Evolutionary conservation across 2,113 vertebrate genomes (phyloP), one percentile per base, ranked within the genome.

Genomic region (Apaloderma vittatum): DNA sequence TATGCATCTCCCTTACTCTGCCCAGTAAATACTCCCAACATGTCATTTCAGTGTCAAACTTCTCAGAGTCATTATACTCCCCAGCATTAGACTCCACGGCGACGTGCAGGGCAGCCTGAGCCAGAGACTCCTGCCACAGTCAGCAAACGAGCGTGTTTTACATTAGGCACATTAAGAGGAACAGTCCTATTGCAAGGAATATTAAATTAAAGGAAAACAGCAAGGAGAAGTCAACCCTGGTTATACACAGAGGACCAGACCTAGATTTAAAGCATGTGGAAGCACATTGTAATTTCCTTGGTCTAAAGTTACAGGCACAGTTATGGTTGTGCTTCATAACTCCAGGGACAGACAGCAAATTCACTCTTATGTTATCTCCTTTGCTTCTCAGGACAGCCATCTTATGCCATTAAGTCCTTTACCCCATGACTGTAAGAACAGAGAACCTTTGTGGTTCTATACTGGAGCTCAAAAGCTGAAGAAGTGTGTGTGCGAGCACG

Each of bases 101-200:
- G 90, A 97, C 95, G 20, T 81, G 91, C 95, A 58, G 95, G 83
- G 79, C 9, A 95, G 96, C 83, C 76, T 2, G 73, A 97, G 95
- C 92, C 97, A 97, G 90, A 92, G 83, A 14, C 82, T 94, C 65
- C 79, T 94, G 88, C 88, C 92, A 83, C 94, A 95, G 92, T 78
- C 94, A 97, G 94, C 79, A 93, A 94, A 95, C 1, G 5, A 94
- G 72, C 18, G 0, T 97, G 92, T 94, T 97, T 96, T n/a, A 52
- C 71, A 95, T 97, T 95, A 97, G 65, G 57, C 88, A 86, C 73
- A 88, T 95, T 91, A 91, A 48, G 52, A 74, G 73, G 55, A 97
- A 72, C 83, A 84, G 65, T 61, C 68, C 61, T 54, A 57, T 91
- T 84, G 83, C 91, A 86, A 49, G 66, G 73, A 81, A 84, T 81